Evolutionary conservation across 1,140 invertebrate genomes (phyloP), one percentile per base, ranked within the genome.

Genomic region (Pseudomyrmex flavicornis): DNA sequence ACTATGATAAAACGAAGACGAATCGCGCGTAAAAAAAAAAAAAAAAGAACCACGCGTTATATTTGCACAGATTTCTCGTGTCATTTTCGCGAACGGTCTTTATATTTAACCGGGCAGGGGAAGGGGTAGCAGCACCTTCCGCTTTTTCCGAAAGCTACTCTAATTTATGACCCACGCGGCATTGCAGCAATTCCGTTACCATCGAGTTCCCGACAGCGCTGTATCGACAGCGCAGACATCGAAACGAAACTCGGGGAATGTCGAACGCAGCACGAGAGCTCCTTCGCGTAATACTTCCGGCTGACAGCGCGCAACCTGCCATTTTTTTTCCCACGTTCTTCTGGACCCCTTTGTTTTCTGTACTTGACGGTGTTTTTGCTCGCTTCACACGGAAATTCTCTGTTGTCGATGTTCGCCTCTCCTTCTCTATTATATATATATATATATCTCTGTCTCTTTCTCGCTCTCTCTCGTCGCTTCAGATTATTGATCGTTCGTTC

Each of bases 401-500:
- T 58, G 58, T 79, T 56, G 59, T 26, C 65, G 76, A 59, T 59
- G 65, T 69, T 9, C 15, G n/a, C 20, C 46, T 22, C 66, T 69
- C 66, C 20, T 20, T 72, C 26, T 83, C n/a, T 54, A 26, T 62
- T 13, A 26, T 46, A 2, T 12, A n/a, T 15, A 20, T 66, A n/a
- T 35, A 35, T 35, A 35, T 35, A 35, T 17, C 15, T 12, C 4
- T 26, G 10, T 12, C 4, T 26, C 17, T 12, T 15, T 50, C 44
- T 48, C 9, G 50, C 54, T 75, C 66, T 79, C 68, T 74, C 35
- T 85, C 48, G n/a, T 79, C 52, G 72, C 82, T 66, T 61, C 76
- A 69, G 74, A 84, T 90, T 91, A 91, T 91, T 90, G 91, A 91
- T 91, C 90, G 87, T 70, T 80, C 68, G 73, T 83, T 86, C 82